Conservation (phyloP, 1,140 invertebrate genomes). For the Charaxes varanes region DNA sequence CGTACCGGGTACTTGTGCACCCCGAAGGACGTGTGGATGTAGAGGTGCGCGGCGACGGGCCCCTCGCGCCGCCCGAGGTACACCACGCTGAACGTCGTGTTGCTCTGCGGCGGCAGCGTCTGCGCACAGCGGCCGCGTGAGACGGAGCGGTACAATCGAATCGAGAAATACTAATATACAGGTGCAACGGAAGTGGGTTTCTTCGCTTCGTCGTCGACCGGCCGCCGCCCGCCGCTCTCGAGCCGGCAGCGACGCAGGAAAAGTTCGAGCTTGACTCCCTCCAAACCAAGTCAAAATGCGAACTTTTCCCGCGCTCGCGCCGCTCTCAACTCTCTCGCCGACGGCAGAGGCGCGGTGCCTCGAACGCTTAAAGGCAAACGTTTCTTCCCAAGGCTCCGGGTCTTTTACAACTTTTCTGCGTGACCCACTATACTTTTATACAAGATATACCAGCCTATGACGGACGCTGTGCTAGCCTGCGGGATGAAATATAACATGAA, state of each 20-base stretch:
- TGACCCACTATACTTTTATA: no score
- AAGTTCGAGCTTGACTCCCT: slow-evolving; percentile 45
- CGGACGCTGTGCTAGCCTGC: no score
- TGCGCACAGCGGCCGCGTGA: slow-evolving; percentile 18
- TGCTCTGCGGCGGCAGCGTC: slow-evolving; percentile 88
- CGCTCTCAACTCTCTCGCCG: slow-evolving; percentile 8
- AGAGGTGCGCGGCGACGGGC: slow-evolving; percentile 89
- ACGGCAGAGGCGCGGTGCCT: no score
- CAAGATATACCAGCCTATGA: no score
- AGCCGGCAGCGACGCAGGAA: slow-evolving; percentile 37
- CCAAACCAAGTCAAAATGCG: slow-evolving; percentile 36
- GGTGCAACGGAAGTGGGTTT: no score
- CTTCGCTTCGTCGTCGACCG: background rate
- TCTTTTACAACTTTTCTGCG: no score
- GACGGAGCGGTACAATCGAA: no score
- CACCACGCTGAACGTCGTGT: slow-evolving; percentile 96
- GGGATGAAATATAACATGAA: no score
- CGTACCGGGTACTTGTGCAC: slow-evolving; percentile 60
- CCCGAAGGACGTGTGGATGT: slow-evolving; percentile 95
- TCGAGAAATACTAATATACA: no score
- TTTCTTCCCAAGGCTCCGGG: no score
- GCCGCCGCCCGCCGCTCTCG: background rate
- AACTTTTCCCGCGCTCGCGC: slow-evolving; percentile 36
- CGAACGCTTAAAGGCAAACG: no score
- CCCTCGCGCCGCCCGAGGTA: slow-evolving; percentile 94